Conservation (phyloP, 2,888 invertebrate genomes). For the Cerastis rubricosa region DNA sequence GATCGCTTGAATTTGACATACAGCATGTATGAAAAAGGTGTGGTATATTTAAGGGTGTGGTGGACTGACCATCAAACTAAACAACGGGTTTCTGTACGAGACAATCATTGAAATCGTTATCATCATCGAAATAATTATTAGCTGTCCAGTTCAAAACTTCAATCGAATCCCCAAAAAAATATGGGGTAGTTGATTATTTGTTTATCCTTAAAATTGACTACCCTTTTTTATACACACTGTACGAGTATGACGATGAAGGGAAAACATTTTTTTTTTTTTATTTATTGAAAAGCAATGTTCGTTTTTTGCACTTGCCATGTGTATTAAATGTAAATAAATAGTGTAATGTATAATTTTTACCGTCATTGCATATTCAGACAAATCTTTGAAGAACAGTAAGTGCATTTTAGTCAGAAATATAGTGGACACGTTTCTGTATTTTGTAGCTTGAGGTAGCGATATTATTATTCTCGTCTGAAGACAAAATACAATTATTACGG, state of each 20-base stretch:
- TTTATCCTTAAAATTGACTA: background rate
- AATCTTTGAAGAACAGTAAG: conserved; percentile 32
- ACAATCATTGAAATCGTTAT: background rate
- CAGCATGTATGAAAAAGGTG: background rate
- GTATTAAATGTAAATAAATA: background rate
- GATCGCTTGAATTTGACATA: too few relatives aligned
- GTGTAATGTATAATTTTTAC: conserved; percentile 20
- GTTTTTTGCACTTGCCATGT: background rate
- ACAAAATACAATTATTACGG: background rate
- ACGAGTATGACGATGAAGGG: background rate
- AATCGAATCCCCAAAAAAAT: too few relatives aligned
- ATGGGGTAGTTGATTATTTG: background rate
- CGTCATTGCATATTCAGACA: conserved; percentile 41
- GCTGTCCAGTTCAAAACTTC: background rate
- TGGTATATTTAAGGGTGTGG: too few relatives aligned
- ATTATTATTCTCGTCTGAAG: conserved; percentile 30
- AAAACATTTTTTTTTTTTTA: background rate
- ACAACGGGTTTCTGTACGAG: background rate
- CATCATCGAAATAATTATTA: background rate
- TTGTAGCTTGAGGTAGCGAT: conserved; percentile 17
- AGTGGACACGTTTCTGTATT: conserved; percentile 7
- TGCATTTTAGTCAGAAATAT: conserved; percentile 43
- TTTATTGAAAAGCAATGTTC: too few relatives aligned
- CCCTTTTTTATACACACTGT: background rate
- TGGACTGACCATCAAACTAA: too few relatives aligned